Conservation (phyloP, 2,888 invertebrate genomes). For the Pherbina coryleti region DNA sequence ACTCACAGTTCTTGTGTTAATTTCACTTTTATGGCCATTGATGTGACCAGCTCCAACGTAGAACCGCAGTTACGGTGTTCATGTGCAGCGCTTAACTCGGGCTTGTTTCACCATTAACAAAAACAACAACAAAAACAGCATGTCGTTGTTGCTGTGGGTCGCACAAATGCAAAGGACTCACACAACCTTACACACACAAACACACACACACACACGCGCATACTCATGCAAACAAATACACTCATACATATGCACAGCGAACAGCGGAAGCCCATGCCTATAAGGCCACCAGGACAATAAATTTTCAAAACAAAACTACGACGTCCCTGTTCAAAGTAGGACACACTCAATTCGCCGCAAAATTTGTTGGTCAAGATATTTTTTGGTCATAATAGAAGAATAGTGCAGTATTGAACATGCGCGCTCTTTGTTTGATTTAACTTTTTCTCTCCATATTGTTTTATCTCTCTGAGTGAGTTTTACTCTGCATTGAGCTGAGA, state of each 20-base stretch:
- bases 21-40: constrained; percentile 32
- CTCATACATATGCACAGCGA: constrained; percentile 40
- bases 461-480: neutral
- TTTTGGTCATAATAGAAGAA: neutral
- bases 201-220: constrained; percentile 45
- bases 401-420: neutral
- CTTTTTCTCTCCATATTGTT: neutral
- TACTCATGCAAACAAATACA: constrained; percentile 48
- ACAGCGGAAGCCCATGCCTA: constrained; percentile 21
- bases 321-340: constrained; percentile 25
- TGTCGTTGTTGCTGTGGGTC: neutral
- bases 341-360: constrained; percentile 18
- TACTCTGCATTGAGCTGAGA: too few relatives aligned
- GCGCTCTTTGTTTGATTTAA: neutral
- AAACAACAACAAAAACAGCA: constrained; percentile 14
- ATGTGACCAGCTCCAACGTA: constrained; percentile 17
- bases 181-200: constrained; percentile 23
- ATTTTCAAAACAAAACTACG: constrained; percentile 23
- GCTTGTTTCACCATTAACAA: constrained; percentile 15
- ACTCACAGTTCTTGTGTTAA: constrained; percentile 9
- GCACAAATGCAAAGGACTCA: constrained; percentile 32
- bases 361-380: neutral
- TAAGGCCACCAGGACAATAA: constrained; percentile 29
- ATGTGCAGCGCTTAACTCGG: neutral
- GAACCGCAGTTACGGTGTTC: constrained; percentile 26